phyloP scores from a whole-genome alignment of 1,140 invertebrate species.

The Octopus sinensis region DNA sequence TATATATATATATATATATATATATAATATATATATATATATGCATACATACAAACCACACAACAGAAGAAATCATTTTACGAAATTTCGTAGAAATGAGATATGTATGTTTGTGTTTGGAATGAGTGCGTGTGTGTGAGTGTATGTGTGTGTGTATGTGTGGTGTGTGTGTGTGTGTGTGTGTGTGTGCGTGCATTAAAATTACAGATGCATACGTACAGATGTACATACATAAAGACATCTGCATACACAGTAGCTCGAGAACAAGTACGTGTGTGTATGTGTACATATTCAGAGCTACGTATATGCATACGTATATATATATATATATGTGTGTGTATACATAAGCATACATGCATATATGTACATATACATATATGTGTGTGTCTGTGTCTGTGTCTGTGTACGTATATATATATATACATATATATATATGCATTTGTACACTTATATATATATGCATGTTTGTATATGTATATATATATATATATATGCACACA shows the following conservation, averaged over 20 bases:
- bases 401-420: not conserved
- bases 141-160: not conserved
- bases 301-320: too few relatives aligned
- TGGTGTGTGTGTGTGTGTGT: not conserved
- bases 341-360: not conserved
- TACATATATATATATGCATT: not conserved
- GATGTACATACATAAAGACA: too few relatives aligned
- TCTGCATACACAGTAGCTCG: too few relatives aligned
- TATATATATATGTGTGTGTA: not conserved
- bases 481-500: not conserved
- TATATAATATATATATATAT: not conserved
- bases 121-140: too few relatives aligned
- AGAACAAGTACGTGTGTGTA: not conserved
- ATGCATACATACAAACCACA: not conserved
- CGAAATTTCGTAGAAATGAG: too few relatives aligned
- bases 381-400: not conserved
- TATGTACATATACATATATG: conserved; percentile 2
- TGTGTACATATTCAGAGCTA: too few relatives aligned
- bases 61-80: too few relatives aligned
- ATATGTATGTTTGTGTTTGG: too few relatives aligned
- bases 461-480: not conserved
- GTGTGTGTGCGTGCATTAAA: too few relatives aligned
- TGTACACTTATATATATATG: not conserved
- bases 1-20: not conserved
- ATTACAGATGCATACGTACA: too few relatives aligned